These are phyloP conservation scores for Aptenodytes forsteri DNA, from an alignment of 2,113 vertebrate species.

Conservation along the genomic window DNA sequence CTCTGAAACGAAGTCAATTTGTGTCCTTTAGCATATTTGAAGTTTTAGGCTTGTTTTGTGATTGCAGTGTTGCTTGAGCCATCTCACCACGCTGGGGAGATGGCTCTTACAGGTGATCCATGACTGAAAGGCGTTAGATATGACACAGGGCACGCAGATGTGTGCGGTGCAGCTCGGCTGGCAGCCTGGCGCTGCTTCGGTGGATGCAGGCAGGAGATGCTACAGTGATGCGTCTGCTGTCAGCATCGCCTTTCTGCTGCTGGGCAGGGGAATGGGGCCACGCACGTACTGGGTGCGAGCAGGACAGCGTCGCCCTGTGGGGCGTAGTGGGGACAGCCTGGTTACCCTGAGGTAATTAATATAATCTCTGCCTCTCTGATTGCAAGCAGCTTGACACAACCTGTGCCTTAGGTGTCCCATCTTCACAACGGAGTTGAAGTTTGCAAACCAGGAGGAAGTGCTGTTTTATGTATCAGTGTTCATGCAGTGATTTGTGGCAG, in stretches of 20 bases:
- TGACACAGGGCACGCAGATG: rapidly evolving
- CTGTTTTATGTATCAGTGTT: rapidly evolving
- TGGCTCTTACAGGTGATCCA: not conserved
- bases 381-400: not conserved
- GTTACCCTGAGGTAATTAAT: not conserved
- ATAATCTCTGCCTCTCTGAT: not conserved
- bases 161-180: rapidly evolving
- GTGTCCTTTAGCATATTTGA: not conserved
- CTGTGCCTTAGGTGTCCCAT: not conserved
- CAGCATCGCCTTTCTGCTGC: not conserved
- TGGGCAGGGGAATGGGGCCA: rapidly evolving
- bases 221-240: not conserved
- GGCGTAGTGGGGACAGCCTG: not conserved
- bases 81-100: rapidly evolving
- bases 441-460: not conserved
- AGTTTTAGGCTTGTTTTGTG: not conserved
- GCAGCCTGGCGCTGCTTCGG: rapidly evolving
- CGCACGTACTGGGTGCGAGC: rapidly evolving
- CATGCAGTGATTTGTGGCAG: rapidly evolving
- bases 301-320: not conserved
- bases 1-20: rapidly evolving
- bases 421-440: rapidly evolving
- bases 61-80: not conserved
- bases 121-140: not conserved
- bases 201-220: not conserved